Conservation (phyloP, 2,888 invertebrate genomes). For the Sepioteuthis lessoniana region DNA sequence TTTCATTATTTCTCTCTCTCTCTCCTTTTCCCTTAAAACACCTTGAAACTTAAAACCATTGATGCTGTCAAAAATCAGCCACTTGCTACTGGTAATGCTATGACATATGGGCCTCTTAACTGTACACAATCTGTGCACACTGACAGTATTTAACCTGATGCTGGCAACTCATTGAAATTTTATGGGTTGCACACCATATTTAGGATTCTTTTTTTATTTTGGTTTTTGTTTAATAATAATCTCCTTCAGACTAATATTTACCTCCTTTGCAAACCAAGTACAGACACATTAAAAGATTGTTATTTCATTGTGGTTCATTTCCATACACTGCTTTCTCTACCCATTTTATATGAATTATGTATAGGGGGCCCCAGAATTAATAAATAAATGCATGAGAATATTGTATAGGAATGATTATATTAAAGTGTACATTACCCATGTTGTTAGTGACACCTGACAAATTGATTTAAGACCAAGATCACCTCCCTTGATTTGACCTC, state of each 20-base stretch:
- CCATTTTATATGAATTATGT: slow-evolving; percentile 13
- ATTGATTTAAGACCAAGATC: slow-evolving; percentile 21
- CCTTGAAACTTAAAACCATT: background rate
- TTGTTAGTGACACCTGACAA: slow-evolving; percentile 33
- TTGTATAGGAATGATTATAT: slow-evolving; percentile 33
- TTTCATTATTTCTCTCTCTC: background rate
- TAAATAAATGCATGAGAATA: slow-evolving; percentile 23
- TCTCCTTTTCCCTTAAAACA: background rate
- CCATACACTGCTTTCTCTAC: background rate
- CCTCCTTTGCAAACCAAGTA: background rate
- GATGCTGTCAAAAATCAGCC: background rate
- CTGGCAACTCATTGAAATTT: background rate
- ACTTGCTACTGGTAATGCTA: background rate
- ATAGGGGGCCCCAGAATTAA: background rate
- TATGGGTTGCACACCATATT: background rate
- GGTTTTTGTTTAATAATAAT: background rate
- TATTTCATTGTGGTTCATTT: background rate
- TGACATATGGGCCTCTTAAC: background rate
- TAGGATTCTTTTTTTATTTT: background rate
- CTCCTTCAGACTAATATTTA: slow-evolving; percentile 33
- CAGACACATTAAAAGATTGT: slow-evolving; percentile 23
- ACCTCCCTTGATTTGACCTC: slow-evolving; percentile 2
- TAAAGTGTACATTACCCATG: background rate
- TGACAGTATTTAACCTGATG: background rate
- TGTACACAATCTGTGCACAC: background rate